A percentile compares a stretch with the other conserved stretches of the same genome.
These are phyloP conservation scores for Drosophila azteca DNA, from an alignment of 1,140 invertebrate genomes.

Conservation along the genomic window DNA sequence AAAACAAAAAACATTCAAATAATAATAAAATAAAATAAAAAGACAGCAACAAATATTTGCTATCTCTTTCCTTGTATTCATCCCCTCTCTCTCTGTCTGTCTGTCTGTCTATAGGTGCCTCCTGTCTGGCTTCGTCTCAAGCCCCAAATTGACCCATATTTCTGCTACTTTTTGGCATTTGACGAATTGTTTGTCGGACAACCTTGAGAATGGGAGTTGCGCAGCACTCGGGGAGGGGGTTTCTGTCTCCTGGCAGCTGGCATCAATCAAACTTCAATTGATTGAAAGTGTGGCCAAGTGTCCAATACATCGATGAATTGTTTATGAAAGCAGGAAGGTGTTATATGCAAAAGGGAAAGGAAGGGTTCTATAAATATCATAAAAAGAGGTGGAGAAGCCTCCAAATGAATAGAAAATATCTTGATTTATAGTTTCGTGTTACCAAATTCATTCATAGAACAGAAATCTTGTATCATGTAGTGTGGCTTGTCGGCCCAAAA, in stretches of 20 bases:
- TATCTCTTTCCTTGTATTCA: constrained; percentile 17
- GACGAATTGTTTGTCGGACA: constrained; percentile 29
- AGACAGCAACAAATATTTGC: constrained; percentile 21
- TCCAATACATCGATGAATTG: too few species aligned
- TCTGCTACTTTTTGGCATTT: constrained; percentile 28
- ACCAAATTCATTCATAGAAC: too few species aligned
- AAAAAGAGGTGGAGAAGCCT: too few species aligned
- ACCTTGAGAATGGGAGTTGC: constrained; percentile 24
- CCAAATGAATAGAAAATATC: too few species aligned
- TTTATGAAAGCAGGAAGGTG: neutral
- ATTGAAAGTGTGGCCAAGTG: constrained; percentile 1
- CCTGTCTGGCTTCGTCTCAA: constrained; percentile 15
- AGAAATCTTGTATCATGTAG: too few species aligned
- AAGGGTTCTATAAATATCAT: too few species aligned
- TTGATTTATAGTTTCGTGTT: too few species aligned
- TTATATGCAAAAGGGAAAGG: too few species aligned
- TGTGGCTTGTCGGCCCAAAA: too few species aligned
- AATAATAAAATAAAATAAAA: constrained; percentile 26
- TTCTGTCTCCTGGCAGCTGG: constrained; percentile 5
- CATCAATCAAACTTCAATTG: constrained; percentile 18
- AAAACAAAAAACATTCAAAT: neutral
- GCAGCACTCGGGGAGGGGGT: constrained; percentile 1
- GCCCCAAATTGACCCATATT: constrained; percentile 44
- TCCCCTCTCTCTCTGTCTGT: constrained; percentile 5
- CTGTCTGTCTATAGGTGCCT: neutral